Evolutionary conservation across 2,113 vertebrate genomes (phyloP), one percentile per base, ranked within the genome.

Genomic region (Oriolus oriolus): DNA sequence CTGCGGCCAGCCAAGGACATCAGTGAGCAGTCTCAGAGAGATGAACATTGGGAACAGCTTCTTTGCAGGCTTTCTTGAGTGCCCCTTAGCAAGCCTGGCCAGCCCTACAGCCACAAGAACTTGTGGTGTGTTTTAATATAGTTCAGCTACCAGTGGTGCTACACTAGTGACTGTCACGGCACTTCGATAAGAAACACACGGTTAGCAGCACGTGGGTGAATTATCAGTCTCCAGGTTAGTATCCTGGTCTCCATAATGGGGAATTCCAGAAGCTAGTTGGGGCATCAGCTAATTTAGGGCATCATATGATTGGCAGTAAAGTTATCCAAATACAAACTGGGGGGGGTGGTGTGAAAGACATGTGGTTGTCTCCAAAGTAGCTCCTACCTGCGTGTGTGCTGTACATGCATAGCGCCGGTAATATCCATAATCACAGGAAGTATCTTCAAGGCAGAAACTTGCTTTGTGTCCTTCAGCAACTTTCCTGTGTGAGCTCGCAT

Each of bases 391-490:
- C 0, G 99, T 99, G 95, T 99, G 99, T 1, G 99, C 98, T 41
- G 99, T 99, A 93, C 99, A 99, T 10, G 99, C 99, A 41, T 98
- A 99, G 54, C 99, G 98, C 56, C 99, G 98, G 68, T 99, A 98
- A 96, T 99, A 99, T 23, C 99, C 99, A 18, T 99, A 99, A 95
- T 99, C 99, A 87, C 99, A 99, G 78, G 99, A 99, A 0, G 99
- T 99, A 94, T 99, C 99, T 98, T 99, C 99, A 68, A 99, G 98
- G 66, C 99, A 99, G 98, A 99, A 99, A 76, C 99, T 99, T 53
- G 99, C 99, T 97, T 99, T 99, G 97, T 99, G 99, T 13, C 99
- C 99, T 93, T 99, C 99, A n/a, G 99, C 99, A 41, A 99, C 99
- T 87, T 98, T 98, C 26, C 95, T 97, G 24, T 99, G 97, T 4